Base-by-base conservation (phyloP, 2,113 vertebrate genomes). In the Gnathonemus echidnorhynchus region DNA sequence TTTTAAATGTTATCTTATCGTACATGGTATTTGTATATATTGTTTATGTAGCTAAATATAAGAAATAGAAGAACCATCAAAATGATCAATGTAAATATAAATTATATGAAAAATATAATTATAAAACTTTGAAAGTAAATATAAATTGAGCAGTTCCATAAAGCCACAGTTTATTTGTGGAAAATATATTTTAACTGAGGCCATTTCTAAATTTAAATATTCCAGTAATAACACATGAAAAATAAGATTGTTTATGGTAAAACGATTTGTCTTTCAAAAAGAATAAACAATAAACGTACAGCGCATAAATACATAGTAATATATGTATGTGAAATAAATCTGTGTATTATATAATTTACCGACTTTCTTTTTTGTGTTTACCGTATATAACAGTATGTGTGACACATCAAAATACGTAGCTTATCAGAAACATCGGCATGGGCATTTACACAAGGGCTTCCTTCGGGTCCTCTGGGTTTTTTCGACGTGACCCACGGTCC, bases 151-250 rank as follows among this genome's bases (percentile, higher is more conserved):
- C 39, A 90, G 88, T 87, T 85, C 89, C 24, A 46, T 90, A 90
- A 90, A 62, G 49, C 91, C 42, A 45, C 39, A 86, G 91, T 88
- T 89, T 92, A 92, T 92, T 93, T 93, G 91, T 93, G 91, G 92
- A 91, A 86, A 86, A 45, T 46, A 45, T 24, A 45, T 86, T 48
- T 49, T 86, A 50, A 27, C 84, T 91, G 89, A 90, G 48, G 87
- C 80, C 86, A 91, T 91, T 92, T 92, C 91, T 92, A 93, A 93
- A 95, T 95, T 90, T 93, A 92, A 91, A 91, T 91, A 90, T 90
- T 90, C 52, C 92, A 89, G 89, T 90, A 92, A 94, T 89, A 94
- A 93, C 95, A 93, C 90, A 94, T 95, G 91, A 93, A 92, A 91
- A 93, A 92, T 93, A 93, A 89, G 92, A 93, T 6, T 42, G 35